phyloP scores from a whole-genome alignment of 2,888 invertebrate species.

The Drosophila austrosaltans region DNA sequence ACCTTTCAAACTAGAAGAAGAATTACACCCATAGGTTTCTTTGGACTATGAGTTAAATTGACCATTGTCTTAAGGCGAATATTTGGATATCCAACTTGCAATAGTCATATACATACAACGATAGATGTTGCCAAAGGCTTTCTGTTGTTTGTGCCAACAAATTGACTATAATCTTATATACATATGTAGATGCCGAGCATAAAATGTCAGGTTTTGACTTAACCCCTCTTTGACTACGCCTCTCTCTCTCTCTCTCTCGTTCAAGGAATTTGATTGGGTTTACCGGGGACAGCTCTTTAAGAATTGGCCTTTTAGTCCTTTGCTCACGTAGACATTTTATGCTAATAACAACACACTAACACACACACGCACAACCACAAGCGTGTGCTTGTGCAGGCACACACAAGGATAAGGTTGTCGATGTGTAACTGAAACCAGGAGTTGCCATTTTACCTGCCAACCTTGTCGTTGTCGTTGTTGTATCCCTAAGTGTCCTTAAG shows the following conservation, averaged over 20 bases:
- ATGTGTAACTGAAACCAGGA: slow-evolving; percentile 49
- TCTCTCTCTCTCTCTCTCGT: neutral
- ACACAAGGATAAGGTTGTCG: slow-evolving; percentile 6
- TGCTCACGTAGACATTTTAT: slow-evolving; percentile 40
- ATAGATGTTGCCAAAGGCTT: no score
- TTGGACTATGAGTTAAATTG: no score
- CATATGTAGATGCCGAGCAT: neutral
- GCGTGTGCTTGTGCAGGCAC: neutral
- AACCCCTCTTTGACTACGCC: neutral
- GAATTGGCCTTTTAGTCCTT: slow-evolving; percentile 26
- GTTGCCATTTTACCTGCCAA: slow-evolving; percentile 66
- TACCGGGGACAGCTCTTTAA: slow-evolving; percentile 30
- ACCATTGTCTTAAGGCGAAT: no score
- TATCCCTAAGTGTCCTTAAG: slow-evolving; percentile 70
- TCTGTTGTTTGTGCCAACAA: neutral
- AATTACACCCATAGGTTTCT: no score
- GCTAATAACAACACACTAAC: slow-evolving; percentile 40
- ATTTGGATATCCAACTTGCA: no score
- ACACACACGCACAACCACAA: slow-evolving; percentile 5
- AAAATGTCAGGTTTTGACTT: neutral
- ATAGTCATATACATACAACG: no score
- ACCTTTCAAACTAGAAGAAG: no score
- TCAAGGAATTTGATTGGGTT: slow-evolving; percentile 17
- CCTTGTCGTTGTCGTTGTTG: slow-evolving; percentile 23
- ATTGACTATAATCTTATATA: neutral